These are phyloP conservation scores for Sylvilagus bachmani DNA, from an alignment of 2,113 vertebrate genomes.

Conservation along the genomic window DNA sequence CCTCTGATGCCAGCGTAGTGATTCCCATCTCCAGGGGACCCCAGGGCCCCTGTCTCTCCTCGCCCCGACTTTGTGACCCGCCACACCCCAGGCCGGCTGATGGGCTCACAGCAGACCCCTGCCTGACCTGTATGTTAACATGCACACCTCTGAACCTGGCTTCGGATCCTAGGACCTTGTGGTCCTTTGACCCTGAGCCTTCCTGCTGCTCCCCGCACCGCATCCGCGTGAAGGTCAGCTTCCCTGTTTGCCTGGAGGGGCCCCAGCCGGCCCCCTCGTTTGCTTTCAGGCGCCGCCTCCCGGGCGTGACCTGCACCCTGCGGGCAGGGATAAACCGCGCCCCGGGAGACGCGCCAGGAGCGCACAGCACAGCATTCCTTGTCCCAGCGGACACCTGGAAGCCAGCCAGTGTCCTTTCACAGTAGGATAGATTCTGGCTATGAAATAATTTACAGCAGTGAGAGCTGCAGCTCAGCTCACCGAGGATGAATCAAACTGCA, in stretches of 20 bases:
- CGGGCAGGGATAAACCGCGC: too few relatives aligned
- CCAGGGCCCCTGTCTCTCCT: neutral
- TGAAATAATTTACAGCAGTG: neutral
- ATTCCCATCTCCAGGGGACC: neutral
- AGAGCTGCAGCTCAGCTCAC: neutral
- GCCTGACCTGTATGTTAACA: neutral
- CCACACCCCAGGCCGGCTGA: neutral
- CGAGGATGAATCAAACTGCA: neutral
- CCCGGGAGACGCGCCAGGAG: neutral
- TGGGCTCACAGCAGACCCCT: neutral
- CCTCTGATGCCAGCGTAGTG: neutral
- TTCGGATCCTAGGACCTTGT: neutral
- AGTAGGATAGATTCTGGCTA: neutral
- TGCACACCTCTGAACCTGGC: neutral
- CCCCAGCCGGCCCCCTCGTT: rapidly evolving
- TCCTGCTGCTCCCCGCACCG: neutral
- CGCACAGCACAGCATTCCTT: neutral
- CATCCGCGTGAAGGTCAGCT: neutral
- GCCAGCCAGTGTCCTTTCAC: neutral
- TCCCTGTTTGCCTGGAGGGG: neutral
- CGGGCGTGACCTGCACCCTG: rapidly evolving
- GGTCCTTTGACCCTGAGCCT: neutral
- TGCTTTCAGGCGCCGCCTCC: neutral
- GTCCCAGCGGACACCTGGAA: neutral
- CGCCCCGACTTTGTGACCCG: neutral